Evolutionary conservation across 1,140 invertebrate species (phyloP), one percentile per base, ranked within the genome.

Genomic region (Hypsibius dujardini): DNA sequence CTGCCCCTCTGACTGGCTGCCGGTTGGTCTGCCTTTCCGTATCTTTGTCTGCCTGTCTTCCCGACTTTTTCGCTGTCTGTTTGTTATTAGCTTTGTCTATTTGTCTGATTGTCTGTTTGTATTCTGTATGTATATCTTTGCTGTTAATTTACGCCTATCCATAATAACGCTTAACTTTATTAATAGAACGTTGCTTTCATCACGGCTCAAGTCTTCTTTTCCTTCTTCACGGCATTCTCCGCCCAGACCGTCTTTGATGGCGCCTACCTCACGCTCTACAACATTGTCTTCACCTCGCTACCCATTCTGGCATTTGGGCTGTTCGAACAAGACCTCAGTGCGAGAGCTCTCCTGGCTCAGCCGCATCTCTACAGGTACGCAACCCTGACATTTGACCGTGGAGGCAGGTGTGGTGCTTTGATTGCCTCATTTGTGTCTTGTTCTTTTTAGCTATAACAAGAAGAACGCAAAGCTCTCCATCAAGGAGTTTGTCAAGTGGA

Each of bases 211-310:
- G 67, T 81, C 45, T 78, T 76, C 73, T 79, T 74, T 75, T 75
- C 76, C 46, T 77, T 80, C 75, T 78, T 71, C 79, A 81, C 47
- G 81, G 85, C 80, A 75, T 89, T 74, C 80, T 87, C 72, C 84
- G 85, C 75, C 80, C 85, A 81, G 82, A 83, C 84, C 45, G 79
- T 88, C 42, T 89, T 86, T 75, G 86, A 89, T 74, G 85, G 85
- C 1, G 76, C 88, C 73, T 88, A 86, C 75, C 79, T 90, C 47
- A 88, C 87, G 71, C 78, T 86, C 59, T 90, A 84, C 70, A 90
- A 90, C 77, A 80, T 89, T 50, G 75, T 88, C 42, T 89, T 88
- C 75, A 87, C 87, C 0, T 84, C 86, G 1, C 72, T 86, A 70
- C 88, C 88, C 1, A 84, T 87, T 70, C 77, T 90, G 3, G 74